Conservation (phyloP, 2,113 vertebrate species). For the Nestor notabilis region DNA sequence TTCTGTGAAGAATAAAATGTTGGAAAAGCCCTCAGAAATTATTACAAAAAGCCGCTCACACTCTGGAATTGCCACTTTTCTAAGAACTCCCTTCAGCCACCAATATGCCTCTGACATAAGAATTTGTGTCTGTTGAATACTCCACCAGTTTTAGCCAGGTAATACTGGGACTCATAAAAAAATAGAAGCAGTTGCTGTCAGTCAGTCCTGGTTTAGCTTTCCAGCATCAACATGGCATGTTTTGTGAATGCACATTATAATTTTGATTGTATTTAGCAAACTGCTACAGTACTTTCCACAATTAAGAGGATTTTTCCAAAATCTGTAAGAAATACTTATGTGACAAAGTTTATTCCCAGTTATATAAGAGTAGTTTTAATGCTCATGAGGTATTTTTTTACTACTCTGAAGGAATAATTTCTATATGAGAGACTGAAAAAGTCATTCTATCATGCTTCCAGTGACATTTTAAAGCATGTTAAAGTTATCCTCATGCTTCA, state of each 20-base stretch:
- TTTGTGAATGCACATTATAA: not conserved
- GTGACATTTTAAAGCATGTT: not conserved
- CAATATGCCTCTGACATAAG: not conserved
- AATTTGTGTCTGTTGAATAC: not conserved
- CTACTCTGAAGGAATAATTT: not conserved
- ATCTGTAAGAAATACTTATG: accelerated
- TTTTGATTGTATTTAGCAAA: not conserved
- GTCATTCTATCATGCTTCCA: not conserved
- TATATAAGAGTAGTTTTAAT: not conserved
- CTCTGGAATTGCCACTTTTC: not conserved
- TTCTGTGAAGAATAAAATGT: not conserved
- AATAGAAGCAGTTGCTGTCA: not conserved
- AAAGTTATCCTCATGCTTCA: not conserved
- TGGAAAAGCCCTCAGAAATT: not conserved
- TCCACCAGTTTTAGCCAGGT: not conserved
- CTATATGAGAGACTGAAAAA: not conserved
- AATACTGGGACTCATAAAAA: not conserved
- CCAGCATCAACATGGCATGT: accelerated
- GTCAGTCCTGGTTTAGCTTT: not conserved
- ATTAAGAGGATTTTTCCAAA: not conserved
- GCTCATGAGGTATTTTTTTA: not conserved
- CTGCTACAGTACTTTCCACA: not conserved
- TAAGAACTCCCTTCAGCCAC: not conserved
- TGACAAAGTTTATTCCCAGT: not conserved
- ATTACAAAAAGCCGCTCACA: not conserved